Percentiles rank a stretch among this genome's conserved stretches.
Evolutionary conservation across 2,113 vertebrate species (phyloP).

Genomic region (Mesoclemmys tuberculata): DNA sequence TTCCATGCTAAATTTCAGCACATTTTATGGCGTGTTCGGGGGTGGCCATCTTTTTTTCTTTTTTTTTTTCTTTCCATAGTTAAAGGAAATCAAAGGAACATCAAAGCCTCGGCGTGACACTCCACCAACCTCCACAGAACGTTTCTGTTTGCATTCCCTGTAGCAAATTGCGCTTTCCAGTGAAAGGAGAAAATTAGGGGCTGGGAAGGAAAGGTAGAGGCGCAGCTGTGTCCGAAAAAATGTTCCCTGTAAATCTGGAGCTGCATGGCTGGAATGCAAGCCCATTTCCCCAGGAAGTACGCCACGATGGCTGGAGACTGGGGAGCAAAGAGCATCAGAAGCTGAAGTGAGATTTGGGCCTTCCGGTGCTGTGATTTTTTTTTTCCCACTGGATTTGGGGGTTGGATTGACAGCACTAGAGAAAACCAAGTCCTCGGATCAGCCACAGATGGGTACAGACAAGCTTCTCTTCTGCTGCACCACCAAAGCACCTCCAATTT

Average conservation of each 20-base stretch:
- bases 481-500: neutral
- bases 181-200: neutral
- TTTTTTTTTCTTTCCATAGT: neutral
- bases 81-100: conserved; percentile 41
- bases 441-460: neutral
- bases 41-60: neutral
- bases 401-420: neutral
- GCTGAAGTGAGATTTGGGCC: neutral
- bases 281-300: conserved; percentile 30
- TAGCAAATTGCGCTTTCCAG: conserved; percentile 22
- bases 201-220: neutral
- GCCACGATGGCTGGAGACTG: neutral
- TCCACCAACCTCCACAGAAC: neutral
- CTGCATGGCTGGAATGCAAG: neutral
- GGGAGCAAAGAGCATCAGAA: conserved; percentile 14
- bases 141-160: conserved; percentile 17
- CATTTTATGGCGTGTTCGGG: neutral
- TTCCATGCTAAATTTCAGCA: neutral
- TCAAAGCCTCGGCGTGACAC: neutral
- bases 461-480: neutral
- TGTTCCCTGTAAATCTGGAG: neutral
- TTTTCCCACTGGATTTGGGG: neutral
- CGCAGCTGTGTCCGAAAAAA: neutral
- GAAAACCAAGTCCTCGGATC: neutral
- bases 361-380: neutral